phyloP scores from a whole-genome alignment of 2,888 invertebrate species.

The Stenolophus ochropezus region DNA sequence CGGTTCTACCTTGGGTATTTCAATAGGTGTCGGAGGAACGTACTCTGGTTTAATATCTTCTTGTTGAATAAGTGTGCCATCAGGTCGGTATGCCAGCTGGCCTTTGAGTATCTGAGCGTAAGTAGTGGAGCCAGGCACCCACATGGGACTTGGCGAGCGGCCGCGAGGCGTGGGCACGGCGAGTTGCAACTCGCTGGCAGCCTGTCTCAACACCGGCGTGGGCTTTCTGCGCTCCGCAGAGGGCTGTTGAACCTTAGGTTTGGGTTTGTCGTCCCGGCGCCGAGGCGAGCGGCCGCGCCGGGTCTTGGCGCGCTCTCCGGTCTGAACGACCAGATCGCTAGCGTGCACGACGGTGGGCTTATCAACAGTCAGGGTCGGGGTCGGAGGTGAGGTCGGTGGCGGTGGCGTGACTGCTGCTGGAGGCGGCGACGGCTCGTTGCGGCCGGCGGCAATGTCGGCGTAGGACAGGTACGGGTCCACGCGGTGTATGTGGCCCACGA shows the following conservation, averaged over 20 bases:
- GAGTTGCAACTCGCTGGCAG: constrained; percentile 46
- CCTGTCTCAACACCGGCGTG: constrained; percentile 51
- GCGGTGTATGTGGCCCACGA: constrained; percentile 82
- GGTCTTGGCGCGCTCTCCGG: constrained; percentile 70
- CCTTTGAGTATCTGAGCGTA: constrained; percentile 87
- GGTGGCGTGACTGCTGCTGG: constrained; percentile 48
- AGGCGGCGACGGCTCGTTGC: constrained; percentile 70
- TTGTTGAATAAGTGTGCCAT: constrained; percentile 44
- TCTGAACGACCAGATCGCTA: constrained; percentile 64
- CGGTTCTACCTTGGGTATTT: background rate
- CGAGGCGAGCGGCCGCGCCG: constrained; percentile 76
- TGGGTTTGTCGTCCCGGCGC: constrained; percentile 65
- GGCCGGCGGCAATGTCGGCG: constrained; percentile 83
- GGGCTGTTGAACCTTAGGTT: constrained; percentile 46
- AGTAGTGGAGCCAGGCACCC: constrained; percentile 83
- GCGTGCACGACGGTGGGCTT: constrained; percentile 30
- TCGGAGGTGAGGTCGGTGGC: background rate
- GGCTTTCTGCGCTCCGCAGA: constrained; percentile 40
- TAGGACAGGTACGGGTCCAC: constrained; percentile 85
- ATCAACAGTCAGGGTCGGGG: constrained; percentile 47
- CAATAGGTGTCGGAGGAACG: background rate
- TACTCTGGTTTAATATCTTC: constrained; percentile 27
- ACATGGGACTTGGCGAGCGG: constrained; percentile 83
- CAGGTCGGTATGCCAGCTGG: constrained; percentile 48
- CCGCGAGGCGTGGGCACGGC: constrained; percentile 66